These are phyloP conservation scores for Amniataba percoides DNA, from an alignment of 2,797 vertebrate genomes.

Conservation along the genomic window DNA sequence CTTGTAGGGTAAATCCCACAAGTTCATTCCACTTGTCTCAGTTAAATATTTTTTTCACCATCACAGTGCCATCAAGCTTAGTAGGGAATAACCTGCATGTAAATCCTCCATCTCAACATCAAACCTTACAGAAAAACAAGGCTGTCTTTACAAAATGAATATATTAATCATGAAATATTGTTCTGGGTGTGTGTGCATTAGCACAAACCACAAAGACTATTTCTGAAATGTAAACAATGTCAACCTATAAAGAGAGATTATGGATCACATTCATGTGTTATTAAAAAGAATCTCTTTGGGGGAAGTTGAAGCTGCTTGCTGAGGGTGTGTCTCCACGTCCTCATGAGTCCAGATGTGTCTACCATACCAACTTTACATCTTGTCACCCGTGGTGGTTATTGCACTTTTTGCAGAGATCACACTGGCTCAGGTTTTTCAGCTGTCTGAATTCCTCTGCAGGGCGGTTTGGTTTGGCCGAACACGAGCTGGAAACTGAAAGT, in stretches of 20 bases:
- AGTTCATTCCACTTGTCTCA: neutral
- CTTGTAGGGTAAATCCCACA: too few relatives aligned
- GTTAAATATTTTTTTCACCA: neutral
- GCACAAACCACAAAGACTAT: too few relatives aligned
- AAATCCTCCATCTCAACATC: neutral
- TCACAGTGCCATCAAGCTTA: neutral
- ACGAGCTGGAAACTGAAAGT: constrained; percentile 21
- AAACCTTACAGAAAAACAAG: neutral
- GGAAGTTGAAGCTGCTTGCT: neutral
- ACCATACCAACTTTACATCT: neutral
- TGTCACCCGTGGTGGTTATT: too few relatives aligned
- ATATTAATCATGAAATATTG: too few relatives aligned
- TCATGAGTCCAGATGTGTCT: neutral
- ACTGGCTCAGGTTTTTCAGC: neutral
- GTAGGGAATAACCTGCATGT: neutral
- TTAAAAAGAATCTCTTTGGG: neutral
- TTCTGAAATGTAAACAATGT: too few relatives aligned
- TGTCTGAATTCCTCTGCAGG: constrained; percentile 1
- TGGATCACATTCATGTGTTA: neutral
- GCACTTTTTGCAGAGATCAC: neutral
- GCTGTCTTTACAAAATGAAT: too few relatives aligned
- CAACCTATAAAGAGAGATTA: too few relatives aligned
- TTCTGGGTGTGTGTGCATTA: too few relatives aligned
- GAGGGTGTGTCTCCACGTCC: constrained; percentile 51
- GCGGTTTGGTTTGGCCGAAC: constrained; percentile 11